Evolutionary conservation across 1,140 invertebrate genomes (phyloP).

Genomic region (Tetramorium parvispinum): DNA sequence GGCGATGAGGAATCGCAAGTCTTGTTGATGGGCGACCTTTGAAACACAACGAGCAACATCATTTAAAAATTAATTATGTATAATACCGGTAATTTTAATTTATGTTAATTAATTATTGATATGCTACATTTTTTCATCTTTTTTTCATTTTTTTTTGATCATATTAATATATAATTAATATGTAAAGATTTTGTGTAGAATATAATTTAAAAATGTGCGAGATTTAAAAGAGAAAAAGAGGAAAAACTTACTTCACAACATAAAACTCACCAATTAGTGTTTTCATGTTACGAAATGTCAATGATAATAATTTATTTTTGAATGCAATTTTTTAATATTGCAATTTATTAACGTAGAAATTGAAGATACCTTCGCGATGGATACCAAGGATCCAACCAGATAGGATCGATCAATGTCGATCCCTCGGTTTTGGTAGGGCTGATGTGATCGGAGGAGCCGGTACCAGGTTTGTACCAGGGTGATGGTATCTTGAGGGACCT

Average conservation of each 20-base stretch:
- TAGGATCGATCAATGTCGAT: constrained; percentile 8
- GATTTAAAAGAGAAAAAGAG: background rate
- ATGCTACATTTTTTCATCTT: background rate
- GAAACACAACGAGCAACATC: background rate
- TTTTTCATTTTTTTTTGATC: no score
- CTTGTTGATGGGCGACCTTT: constrained; percentile 9
- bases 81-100: background rate
- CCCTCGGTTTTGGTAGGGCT: background rate
- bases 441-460: constrained; percentile 7
- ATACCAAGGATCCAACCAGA: constrained; percentile 48
- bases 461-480: constrained; percentile 82
- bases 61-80: background rate
- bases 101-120: background rate
- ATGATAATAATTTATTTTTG: background rate
- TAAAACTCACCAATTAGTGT: background rate
- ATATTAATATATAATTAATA: background rate
- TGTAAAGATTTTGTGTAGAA: background rate
- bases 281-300: background rate
- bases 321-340: background rate
- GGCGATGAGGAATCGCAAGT: background rate
- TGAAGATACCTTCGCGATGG: constrained; percentile 46
- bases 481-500: constrained; percentile 76
- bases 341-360: background rate
- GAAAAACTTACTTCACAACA: background rate
- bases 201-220: background rate